Percentiles rank a stretch among this genome's conserved stretches.
phyloP scores from a whole-genome alignment of 2,797 vertebrate species.

The Zalophus californianus region DNA sequence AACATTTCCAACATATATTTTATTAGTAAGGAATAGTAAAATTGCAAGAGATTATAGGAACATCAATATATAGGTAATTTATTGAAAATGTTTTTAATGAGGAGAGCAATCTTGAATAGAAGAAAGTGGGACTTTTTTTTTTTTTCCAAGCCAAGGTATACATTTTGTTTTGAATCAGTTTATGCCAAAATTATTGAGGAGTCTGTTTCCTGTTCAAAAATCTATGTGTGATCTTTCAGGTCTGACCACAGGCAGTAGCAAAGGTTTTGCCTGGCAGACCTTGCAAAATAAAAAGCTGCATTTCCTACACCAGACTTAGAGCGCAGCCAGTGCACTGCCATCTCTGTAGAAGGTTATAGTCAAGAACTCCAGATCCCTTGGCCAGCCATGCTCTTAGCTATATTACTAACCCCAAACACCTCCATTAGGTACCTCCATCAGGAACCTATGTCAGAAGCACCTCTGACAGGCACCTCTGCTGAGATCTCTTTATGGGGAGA shows the following conservation, averaged over 20 bases:
- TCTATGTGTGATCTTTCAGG: background rate
- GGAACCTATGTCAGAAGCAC: fast-evolving
- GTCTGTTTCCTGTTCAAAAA: background rate
- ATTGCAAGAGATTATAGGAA: background rate
- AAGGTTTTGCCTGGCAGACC: background rate
- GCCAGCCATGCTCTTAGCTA: background rate
- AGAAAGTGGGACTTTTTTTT: background rate
- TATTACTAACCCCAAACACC: no score
- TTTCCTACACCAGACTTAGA: background rate
- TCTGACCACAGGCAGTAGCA: background rate
- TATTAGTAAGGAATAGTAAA: background rate
- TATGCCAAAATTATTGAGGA: background rate
- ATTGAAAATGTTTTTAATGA: background rate
- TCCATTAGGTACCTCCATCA: background rate
- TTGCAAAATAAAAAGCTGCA: background rate
- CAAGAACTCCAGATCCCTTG: no score
- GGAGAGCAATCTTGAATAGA: background rate
- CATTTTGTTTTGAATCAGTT: background rate
- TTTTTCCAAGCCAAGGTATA: background rate
- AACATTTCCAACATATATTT: background rate
- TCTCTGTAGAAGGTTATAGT: background rate
- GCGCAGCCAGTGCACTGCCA: fast-evolving
- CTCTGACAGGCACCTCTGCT: background rate
- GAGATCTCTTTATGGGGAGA: background rate
- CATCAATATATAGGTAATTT: background rate